phyloP scores from a whole-genome alignment of 2,888 invertebrate species.

The Himalopsyche kuldschensis region DNA sequence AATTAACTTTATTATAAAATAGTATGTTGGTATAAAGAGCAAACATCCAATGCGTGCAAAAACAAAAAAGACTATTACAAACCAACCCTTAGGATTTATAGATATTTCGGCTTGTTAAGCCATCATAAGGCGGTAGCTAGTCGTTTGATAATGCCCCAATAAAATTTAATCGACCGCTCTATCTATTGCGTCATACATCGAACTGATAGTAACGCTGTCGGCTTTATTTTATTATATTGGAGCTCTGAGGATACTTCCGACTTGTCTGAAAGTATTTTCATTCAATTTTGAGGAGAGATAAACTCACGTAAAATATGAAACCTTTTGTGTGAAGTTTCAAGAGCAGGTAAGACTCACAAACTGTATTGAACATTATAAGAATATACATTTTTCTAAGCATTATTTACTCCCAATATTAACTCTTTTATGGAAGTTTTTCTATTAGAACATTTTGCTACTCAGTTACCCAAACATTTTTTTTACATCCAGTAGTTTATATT shows the following conservation, averaged over 20 bases:
- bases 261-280: neutral
- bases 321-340: too few species aligned
- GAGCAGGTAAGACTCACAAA: too few species aligned
- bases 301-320: too few species aligned
- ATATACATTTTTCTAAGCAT: too few species aligned
- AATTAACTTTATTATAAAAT: too few species aligned
- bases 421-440: too few species aligned
- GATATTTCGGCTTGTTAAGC: neutral
- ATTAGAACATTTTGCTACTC: too few species aligned
- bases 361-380: too few species aligned
- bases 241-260: neutral
- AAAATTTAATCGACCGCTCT: neutral
- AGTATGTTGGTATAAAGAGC: too few species aligned
- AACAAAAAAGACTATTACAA: neutral
- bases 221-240: conserved; percentile 1
- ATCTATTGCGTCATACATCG: neutral
- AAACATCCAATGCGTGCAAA: neutral
- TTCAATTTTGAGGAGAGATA: neutral
- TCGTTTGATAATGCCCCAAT: neutral
- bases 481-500: too few species aligned
- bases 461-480: too few species aligned
- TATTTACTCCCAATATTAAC: too few species aligned
- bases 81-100: neutral
- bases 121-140: neutral
- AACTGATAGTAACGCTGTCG: neutral